Percentiles rank a stretch among this genome's conserved stretches.
These are phyloP conservation scores for Poecilia wingei DNA, from an alignment of 2,797 vertebrate species.

Conservation along the genomic window DNA sequence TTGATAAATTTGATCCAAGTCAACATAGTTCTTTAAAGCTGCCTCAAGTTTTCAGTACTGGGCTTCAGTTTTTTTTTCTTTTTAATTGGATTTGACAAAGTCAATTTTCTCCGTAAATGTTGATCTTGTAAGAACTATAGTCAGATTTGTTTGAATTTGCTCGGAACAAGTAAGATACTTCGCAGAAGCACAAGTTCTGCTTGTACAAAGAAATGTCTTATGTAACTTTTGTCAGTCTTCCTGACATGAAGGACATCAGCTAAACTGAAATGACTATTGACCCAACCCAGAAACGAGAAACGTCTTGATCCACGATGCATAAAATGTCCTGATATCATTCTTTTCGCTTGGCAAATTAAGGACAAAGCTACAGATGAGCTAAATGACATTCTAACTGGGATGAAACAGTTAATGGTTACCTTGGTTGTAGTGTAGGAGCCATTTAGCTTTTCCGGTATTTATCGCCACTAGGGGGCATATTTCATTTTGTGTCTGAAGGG, in stretches of 20 bases:
- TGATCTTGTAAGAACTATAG: background rate
- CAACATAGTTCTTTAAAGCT: background rate
- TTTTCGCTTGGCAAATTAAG: background rate
- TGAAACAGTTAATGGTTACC: background rate
- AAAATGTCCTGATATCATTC: background rate
- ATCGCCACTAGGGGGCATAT: too few relatives aligned
- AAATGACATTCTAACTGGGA: background rate
- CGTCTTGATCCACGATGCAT: background rate
- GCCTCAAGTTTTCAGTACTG: background rate
- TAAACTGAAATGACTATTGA: background rate
- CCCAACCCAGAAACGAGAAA: background rate
- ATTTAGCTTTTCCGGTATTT: too few relatives aligned
- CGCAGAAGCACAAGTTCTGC: background rate
- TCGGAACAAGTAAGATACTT: background rate
- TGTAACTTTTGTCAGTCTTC: background rate
- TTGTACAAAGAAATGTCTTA: background rate
- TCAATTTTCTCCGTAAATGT: conserved; percentile 5
- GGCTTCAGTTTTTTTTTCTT: background rate
- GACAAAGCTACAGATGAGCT: background rate
- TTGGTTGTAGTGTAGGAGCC: background rate
- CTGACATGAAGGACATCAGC: background rate
- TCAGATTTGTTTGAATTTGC: background rate
- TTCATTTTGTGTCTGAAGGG: too few relatives aligned
- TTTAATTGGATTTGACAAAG: background rate
- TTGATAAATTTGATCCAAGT: background rate